phyloP scores from a whole-genome alignment of 92 coral and sea anemone species.

The Metridium senile region DNA sequence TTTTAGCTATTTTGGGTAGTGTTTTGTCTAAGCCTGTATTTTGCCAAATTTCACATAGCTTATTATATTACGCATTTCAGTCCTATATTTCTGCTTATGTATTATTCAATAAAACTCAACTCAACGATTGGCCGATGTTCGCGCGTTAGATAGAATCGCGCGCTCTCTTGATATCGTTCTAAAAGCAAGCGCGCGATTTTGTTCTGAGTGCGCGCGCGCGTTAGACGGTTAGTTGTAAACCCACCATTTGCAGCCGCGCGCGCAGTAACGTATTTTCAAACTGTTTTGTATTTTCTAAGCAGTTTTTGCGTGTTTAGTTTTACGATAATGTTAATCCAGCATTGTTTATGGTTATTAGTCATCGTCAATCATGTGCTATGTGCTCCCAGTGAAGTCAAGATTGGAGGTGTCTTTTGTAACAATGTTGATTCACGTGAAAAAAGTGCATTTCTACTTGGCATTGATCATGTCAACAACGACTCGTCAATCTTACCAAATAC shows the following conservation, averaged over 20 bases:
- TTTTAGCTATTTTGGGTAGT: too few relatives aligned
- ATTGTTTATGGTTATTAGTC: not conserved
- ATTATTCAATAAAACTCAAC: too few relatives aligned
- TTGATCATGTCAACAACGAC: constrained; percentile 74
- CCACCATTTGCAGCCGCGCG: not conserved
- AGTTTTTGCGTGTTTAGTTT: not conserved
- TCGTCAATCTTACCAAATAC: constrained; percentile 64
- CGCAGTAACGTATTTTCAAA: not conserved
- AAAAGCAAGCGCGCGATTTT: not conserved
- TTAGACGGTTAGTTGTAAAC: not conserved
- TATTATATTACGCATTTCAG: too few relatives aligned
- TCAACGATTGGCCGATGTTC: too few relatives aligned
- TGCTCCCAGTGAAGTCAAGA: constrained; percentile 46
- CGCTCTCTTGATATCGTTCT: not conserved
- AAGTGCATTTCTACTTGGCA: constrained; percentile 68
- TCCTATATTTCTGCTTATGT: too few relatives aligned
- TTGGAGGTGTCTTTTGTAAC: constrained; percentile 70
- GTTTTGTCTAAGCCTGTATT: too few relatives aligned
- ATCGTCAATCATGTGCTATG: not conserved
- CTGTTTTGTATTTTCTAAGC: not conserved
- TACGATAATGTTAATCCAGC: not conserved
- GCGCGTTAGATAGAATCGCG: not conserved
- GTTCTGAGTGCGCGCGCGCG: not conserved
- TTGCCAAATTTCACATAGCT: too few relatives aligned
- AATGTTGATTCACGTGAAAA: constrained; percentile 37